A percentile compares a stretch with the other conserved stretches of the same genome.
These are phyloP conservation scores for Phaetusa simplex DNA, from an alignment of 2,113 vertebrate genomes.

Conservation along the genomic window DNA sequence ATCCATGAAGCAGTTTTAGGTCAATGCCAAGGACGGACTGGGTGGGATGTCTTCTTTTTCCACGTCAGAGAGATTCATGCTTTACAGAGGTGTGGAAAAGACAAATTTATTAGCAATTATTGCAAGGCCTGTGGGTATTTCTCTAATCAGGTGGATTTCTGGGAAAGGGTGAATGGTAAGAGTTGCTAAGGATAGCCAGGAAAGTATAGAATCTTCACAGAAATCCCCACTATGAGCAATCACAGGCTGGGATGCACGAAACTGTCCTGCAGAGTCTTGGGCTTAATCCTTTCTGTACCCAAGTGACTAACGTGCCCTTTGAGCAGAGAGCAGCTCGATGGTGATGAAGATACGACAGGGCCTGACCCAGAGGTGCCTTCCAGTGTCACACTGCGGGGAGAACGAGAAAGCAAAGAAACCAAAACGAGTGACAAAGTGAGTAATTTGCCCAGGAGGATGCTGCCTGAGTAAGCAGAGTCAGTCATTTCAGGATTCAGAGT, in stretches of 20 bases:
- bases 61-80: background rate
- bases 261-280: background rate
- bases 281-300: background rate
- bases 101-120: background rate
- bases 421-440: background rate
- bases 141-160: background rate
- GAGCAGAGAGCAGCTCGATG: background rate
- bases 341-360: background rate
- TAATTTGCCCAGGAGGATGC: background rate
- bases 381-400: background rate
- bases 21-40: background rate
- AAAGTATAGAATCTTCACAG: background rate
- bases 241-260: background rate
- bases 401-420: background rate
- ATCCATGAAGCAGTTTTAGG: background rate
- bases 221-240: background rate
- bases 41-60: background rate
- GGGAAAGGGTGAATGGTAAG: background rate
- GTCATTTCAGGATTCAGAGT: slow-evolving; percentile 5
- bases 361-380: background rate
- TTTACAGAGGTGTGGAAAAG: background rate
- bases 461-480: slow-evolving; percentile 16
- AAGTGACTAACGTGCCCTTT: background rate
- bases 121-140: background rate
- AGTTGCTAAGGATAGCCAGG: background rate